Percentiles rank a stretch among this genome's conserved stretches.
These are phyloP conservation scores for Crenuchus spilurus DNA, from an alignment of 2,797 vertebrate species.

Conservation along the genomic window DNA sequence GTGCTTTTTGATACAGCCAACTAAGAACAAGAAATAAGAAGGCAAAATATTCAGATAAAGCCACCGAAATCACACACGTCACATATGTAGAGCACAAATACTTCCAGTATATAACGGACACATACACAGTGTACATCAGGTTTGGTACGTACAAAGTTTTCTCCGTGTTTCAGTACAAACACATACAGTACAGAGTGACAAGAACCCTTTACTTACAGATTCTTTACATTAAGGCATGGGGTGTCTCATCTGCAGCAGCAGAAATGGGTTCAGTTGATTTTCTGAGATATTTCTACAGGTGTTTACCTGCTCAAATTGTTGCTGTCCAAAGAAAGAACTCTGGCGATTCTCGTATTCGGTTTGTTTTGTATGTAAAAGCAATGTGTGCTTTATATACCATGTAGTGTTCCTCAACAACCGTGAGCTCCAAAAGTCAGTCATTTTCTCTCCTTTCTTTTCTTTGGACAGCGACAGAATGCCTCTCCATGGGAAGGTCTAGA, in stretches of 20 bases:
- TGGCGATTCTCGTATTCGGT: not conserved
- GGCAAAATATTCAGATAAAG: slow-evolving; percentile 49
- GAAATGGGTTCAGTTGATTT: slow-evolving; percentile 47
- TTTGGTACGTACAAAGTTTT: slow-evolving; percentile 39
- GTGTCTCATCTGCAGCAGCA: slow-evolving; percentile 72
- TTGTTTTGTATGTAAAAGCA: not conserved
- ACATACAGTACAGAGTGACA: slow-evolving; percentile 59
- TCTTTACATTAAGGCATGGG: slow-evolving; percentile 85
- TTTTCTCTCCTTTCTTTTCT: no score
- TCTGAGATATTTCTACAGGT: slow-evolving; percentile 52
- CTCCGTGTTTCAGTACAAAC: slow-evolving; percentile 64
- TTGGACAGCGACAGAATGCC: no score
- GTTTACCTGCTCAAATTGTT: slow-evolving; percentile 11
- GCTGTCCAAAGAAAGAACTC: slow-evolving; percentile 7
- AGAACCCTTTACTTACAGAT: slow-evolving; percentile 66
- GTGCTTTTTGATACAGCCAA: slow-evolving; percentile 23
- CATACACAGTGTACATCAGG: slow-evolving; percentile 45
- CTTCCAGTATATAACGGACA: slow-evolving; percentile 53
- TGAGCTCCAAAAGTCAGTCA: no score
- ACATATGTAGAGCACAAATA: slow-evolving; percentile 59
- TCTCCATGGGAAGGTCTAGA: no score
- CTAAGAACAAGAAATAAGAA: slow-evolving; percentile 56
- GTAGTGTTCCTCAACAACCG: no score
- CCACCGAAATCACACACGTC: slow-evolving; percentile 51
- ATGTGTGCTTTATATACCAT: not conserved